Evolutionary conservation across 2,797 vertebrate genomes (phyloP), one percentile per base, ranked within the genome.

Genomic region (Taenioides sp.): DNA sequence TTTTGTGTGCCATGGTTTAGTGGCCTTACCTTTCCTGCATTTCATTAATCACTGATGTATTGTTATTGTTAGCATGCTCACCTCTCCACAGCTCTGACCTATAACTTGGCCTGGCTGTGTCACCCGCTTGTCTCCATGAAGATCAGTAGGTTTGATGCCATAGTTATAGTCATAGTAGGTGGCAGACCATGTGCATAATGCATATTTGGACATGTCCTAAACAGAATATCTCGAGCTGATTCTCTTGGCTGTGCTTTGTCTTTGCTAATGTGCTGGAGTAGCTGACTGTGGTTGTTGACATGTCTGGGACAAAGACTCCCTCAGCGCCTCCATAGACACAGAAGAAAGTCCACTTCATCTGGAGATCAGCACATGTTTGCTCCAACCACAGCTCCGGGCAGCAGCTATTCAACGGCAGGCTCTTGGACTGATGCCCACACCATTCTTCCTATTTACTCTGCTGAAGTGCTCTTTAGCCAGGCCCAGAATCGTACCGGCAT

Each of bases 401-500:
- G 54, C 54, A 23, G 54, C 20, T 54, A 54, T n/a, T 54, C 52
- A 54, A 54, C n/a, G 18, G 20, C 18, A 55, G 54, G 22, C 20
- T 57, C 54, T 57, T 57, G 54, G 54, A 57, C 54, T 0, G 1
- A 23, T 23, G 54, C 54, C 54, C 54, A 57, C 50, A 20, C 4
- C 43, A n/a, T 23, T 57, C 54, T 12, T 57, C 54, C 54, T 57
- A 23, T 57, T 57, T 57, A 57, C 54, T 57, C 54, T 57, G 22
- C 54, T 23, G n/a, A 23, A 57, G 54, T 57, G 22, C 54, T 57
- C 54, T 23, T 57, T 11, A 25, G 54, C 54, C 54, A 57, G 11
- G 22, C 54, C 22, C 2, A 3, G 10, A 57, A 23, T 57, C 20
- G 7, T 57, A 23, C 54, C 22, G 1, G 1, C 54, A 57, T 57